phyloP scores from a whole-genome alignment of 1,140 invertebrate species.

The Brachionus paranguensis region DNA sequence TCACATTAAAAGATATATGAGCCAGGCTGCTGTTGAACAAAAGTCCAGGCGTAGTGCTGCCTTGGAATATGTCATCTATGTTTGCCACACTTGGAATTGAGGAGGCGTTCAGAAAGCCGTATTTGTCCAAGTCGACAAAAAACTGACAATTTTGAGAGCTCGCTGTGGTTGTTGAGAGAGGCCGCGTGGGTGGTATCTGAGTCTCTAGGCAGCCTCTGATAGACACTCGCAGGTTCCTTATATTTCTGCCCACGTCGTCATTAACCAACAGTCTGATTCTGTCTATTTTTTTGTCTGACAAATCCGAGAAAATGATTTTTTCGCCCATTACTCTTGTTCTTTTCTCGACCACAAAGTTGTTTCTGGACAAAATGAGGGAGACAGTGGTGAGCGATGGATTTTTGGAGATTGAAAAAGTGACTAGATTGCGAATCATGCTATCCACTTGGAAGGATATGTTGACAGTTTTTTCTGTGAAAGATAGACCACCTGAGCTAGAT shows the following conservation, averaged over 20 bases:
- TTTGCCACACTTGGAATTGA: background rate
- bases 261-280: background rate
- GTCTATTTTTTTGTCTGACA: background rate
- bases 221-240: background rate
- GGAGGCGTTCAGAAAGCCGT: background rate
- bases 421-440: background rate
- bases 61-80: background rate
- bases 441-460: background rate
- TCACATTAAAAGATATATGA: background rate
- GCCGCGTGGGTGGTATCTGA: background rate
- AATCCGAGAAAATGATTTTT: background rate
- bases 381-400: background rate
- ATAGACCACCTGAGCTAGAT: background rate
- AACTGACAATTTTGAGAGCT: background rate
- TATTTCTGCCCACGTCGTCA: background rate
- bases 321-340: background rate
- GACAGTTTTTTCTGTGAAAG: background rate
- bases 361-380: background rate
- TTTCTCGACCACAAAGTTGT: background rate
- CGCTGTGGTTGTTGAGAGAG: background rate
- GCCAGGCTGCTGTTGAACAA: background rate
- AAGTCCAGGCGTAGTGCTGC: background rate
- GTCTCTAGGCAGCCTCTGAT: background rate
- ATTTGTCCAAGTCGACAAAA: conserved; percentile 12
- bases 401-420: background rate